Evolutionary conservation across 2,113 vertebrate species (phyloP), one percentile per base, ranked within the genome.

Genomic region (Malaclemys terrapin): DNA sequence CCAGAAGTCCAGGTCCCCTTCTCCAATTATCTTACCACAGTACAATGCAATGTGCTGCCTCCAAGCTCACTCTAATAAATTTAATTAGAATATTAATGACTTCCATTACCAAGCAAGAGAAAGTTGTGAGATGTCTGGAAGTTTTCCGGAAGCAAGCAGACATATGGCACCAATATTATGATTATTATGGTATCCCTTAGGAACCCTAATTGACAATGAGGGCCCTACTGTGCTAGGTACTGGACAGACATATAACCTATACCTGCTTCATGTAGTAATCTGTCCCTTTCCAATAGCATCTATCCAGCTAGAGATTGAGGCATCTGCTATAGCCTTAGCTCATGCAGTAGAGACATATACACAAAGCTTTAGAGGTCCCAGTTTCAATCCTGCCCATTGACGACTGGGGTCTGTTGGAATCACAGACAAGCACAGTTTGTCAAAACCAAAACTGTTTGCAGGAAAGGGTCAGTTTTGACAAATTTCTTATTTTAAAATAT

Each of bases 141-240:
- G 35, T 69, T 69, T 69, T 69, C 65, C 8, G 9, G 31, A 35
- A 35, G 31, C 85, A 38, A 5, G 9, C 90, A 0, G 8, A n/a
- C 13, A 88, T 52, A 35, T 6, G 75, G n/a, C 2, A 52, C 59
- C 11, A 45, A 0, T 35, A 8, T 22, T 20, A 24, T 1, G 27
- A 27, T 19, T 17, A 49, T 2, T 80, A 11, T 25, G n/a, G 54
- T 62, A 25, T 16, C 56, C 4, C 0, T 2, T 53, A 47, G 6
- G 1, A 13, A 4, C 25, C 8, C 52, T 22, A 29, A 14, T 20
- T n/a, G 85, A 72, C 7, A 14, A 45, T 50, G 20, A 9, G 22
- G 52, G 14, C 13, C 57, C 52, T 84, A 12, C 10, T 17, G 5
- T 16, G 2, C 4, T 11, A 19, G 4, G 4, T 5, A 13, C 3